Conservation (phyloP, 2,888 invertebrate genomes). For the Adelphocoris suturalis region DNA sequence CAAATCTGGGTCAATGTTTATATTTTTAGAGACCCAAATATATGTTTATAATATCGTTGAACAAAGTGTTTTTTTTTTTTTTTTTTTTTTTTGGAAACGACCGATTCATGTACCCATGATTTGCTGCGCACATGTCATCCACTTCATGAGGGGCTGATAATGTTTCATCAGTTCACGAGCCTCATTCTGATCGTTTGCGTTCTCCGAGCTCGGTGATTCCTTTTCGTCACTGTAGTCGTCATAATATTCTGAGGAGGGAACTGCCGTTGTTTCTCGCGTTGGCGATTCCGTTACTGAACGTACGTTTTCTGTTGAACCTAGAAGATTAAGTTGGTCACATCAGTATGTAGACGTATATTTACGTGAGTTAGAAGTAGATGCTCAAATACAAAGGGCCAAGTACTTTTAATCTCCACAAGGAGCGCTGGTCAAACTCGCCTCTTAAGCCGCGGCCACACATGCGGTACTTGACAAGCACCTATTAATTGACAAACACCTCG, state of each 20-base stretch:
- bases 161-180: slow-evolving; percentile 14
- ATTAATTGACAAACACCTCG: no score
- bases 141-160: slow-evolving; percentile 59
- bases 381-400: no score
- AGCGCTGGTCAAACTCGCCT: no score
- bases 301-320: not conserved
- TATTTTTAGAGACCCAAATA: not conserved
- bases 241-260: not conserved
- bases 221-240: slow-evolving; percentile 12
- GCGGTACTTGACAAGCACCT: no score
- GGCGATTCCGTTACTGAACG: not conserved
- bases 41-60: not conserved
- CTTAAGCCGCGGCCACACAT: no score
- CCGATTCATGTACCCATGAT: slow-evolving; percentile 30
- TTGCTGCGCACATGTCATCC: slow-evolving; percentile 46
- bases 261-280: not conserved
- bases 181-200: not conserved
- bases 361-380: no score
- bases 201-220: not conserved
- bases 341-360: no score
- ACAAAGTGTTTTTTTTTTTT: not conserved
- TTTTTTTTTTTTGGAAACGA: no score
- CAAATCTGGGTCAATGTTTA: not conserved
- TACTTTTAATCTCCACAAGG: no score
- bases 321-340: not conserved